Evolutionary conservation across 2,888 invertebrate genomes (phyloP).

Genomic region (Galerucella pusilla): DNA sequence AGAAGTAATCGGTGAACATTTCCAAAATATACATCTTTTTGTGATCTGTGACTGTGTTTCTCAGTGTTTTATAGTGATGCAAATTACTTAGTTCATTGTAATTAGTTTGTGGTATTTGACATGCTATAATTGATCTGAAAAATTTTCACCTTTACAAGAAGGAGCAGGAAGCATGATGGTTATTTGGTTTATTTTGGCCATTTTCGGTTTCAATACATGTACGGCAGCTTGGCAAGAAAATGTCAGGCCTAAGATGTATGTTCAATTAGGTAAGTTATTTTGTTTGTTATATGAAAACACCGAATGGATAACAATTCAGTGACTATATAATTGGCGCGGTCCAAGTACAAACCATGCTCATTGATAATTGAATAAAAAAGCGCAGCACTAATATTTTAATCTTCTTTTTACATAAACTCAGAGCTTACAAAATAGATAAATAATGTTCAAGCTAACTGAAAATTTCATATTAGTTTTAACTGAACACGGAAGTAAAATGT

Average conservation of each 20-base stretch:
- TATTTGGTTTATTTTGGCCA: slow-evolving; percentile 64
- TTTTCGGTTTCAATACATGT: slow-evolving; percentile 67
- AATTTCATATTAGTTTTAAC: too few species aligned
- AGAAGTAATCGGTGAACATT: slow-evolving; percentile 1
- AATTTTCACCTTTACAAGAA: slow-evolving; percentile 7
- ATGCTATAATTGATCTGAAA: slow-evolving; percentile 51
- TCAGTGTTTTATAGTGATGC: slow-evolving; percentile 55
- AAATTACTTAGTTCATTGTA: slow-evolving; percentile 47
- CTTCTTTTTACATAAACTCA: too few species aligned
- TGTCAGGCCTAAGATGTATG: slow-evolving; percentile 91
- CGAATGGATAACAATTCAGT: not conserved
- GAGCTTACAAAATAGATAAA: too few species aligned
- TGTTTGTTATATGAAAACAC: not conserved
- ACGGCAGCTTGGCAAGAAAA: slow-evolving; percentile 89
- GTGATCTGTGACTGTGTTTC: slow-evolving; percentile 42
- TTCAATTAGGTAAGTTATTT: slow-evolving; percentile 84
- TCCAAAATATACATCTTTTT: slow-evolving; percentile 30
- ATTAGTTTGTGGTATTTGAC: slow-evolving; percentile 50
- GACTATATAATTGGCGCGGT: not conserved
- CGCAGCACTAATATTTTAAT: too few species aligned
- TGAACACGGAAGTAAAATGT: too few species aligned
- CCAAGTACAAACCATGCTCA: too few species aligned
- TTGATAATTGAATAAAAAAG: too few species aligned
- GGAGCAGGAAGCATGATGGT: slow-evolving; percentile 51
- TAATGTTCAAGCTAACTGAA: too few species aligned